Evolutionary conservation across 2,888 invertebrate species (phyloP), one percentile per base, ranked within the genome.

Genomic region (Melitaea athalia): DNA sequence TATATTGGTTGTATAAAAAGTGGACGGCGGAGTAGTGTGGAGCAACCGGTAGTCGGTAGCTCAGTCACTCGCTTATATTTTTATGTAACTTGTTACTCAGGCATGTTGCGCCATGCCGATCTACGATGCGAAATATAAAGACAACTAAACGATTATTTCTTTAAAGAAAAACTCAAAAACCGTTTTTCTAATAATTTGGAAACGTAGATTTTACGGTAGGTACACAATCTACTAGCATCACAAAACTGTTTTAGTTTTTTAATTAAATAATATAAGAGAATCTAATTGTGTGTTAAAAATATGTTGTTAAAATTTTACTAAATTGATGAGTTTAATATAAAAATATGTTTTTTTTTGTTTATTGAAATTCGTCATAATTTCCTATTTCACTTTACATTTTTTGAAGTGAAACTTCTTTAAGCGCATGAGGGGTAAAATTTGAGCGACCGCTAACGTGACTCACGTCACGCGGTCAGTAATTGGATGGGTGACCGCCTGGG

Each of bases 61-160:
- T 76, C 76, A 77, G 38, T 8, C 38, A 38, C 75, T 72, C 79
- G 79, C 82, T 85, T 81, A 86, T 86, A 87, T 86, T 88, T 89
- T 89, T 89, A 89, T 89, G 85, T 89, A 89, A 89, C 88, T 83
- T 75, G 85, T 83, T 83, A 77, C 80, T 75, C 73, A 78, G 75
- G 72, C 79, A 73, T 67, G 70, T 77, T 69, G 81, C 88, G 86
- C 84, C 87, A 86, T 78, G 79, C 45, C 61, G 69, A 33, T 57
- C 65, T 65, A 57, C 68, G 68, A 71, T 63, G 61, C 55, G 65
- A 64, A 61, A 57, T 60, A 57, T 71, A 55, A 64, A 62, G 53
- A 47, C 47, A 45, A 45, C 50, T 65, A 52, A 60, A 43, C 24
- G 33, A 42, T 53, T 33, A 42, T 53, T 33, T 14, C 14, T 17